Percentiles rank a stretch among this genome's conserved stretches.
These are phyloP conservation scores for Rhea pennata DNA, from an alignment of 2,113 vertebrate genomes.

Conservation along the genomic window DNA sequence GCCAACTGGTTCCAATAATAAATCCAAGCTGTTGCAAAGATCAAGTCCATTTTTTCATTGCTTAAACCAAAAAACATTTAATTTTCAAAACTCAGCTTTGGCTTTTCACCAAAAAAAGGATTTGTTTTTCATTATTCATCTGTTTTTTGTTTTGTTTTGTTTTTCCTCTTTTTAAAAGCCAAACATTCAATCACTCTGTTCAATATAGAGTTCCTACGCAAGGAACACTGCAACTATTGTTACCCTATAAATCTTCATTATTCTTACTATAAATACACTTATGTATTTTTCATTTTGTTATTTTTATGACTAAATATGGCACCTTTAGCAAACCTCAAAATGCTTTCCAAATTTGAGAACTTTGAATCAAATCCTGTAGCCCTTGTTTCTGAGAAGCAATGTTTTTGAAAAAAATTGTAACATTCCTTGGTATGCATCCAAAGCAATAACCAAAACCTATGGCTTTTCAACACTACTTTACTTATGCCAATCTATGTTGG, in stretches of 20 bases:
- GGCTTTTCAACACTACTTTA: neutral
- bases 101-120: slow-evolving; percentile 24
- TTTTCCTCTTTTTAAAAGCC: slow-evolving; percentile 13
- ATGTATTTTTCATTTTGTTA: slow-evolving; percentile 27
- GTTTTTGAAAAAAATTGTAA: neutral
- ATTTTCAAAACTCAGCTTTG: slow-evolving; percentile 52
- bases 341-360: neutral
- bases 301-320: slow-evolving; percentile 16
- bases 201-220: neutral
- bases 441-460: neutral
- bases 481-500: neutral
- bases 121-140: slow-evolving; percentile 35
- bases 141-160: neutral
- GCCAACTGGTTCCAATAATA: slow-evolving; percentile 47
- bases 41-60: slow-evolving; percentile 23
- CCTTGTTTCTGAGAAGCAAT: neutral
- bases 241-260: slow-evolving; percentile 24
- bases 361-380: neutral
- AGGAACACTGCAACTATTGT: neutral
- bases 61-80: neutral
- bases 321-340: slow-evolving; percentile 14
- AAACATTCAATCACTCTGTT: slow-evolving; percentile 16
- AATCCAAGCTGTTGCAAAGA: slow-evolving; percentile 51
- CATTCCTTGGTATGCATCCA: neutral
- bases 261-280: slow-evolving; percentile 36